Base-by-base conservation (phyloP, 2,888 invertebrate genomes). In the Tipula unca region DNA sequence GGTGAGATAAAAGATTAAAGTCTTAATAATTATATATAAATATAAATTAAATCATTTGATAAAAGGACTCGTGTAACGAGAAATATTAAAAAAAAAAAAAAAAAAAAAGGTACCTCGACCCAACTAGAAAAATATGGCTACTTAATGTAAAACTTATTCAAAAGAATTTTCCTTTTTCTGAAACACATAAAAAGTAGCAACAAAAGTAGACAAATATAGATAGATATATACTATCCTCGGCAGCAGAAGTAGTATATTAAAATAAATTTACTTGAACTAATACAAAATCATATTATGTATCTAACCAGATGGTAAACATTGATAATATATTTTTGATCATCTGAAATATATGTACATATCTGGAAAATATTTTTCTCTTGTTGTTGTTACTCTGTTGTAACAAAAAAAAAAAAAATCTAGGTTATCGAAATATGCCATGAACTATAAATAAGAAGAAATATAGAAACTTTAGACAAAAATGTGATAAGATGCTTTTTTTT, bases 221-320 rank as follows among this genome's bases (percentile, higher is more conserved):
- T n/a, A n/a, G n/a, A n/a, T 3, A 69, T 25, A 25, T 69, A 25
- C 69, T 69, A 48, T 69, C 69, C 25, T 69, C 25, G 25, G 69
- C 69, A 69, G 25, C 25, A 69, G 69, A 69, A 69, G 69, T 25
- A 69, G 69, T 69, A 25, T 69, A 69, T 69, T 69, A 69, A 69
- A 69, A 69, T 69, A 69, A 69, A 69, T 69, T 69, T 69, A 69
- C 69, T 69, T 69, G 69, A 69, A 69, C 69, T 69, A 69, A 69
- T 69, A 13, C 69, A 69, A 69, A 69, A 69, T 69, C 69, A 25
- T 69, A 69, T 69, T 69, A 69, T 69, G 25, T 69, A 69, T 54
- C 48, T 54, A 69, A 69, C 69, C 69, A 69, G 69, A 69, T 25
- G 69, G 69, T 25, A 69, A 69, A 69, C 3, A 25, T 25, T 69